phyloP scores from a whole-genome alignment of 2,113 vertebrate genomes.

The Oncorhynchus tshawytscha region DNA sequence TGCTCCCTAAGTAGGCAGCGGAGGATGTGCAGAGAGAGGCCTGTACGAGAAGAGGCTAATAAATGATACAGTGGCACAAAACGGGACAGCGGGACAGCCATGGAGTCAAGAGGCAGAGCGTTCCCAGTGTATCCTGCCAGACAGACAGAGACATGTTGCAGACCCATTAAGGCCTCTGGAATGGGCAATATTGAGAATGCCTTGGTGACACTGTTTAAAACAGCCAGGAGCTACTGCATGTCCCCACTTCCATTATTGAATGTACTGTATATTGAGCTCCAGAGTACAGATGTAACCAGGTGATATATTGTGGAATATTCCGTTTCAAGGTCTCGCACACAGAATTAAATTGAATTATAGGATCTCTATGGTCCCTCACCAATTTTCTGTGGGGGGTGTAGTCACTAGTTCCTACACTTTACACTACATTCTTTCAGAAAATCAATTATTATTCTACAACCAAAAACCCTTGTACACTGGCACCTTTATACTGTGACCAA shows the following conservation, averaged over 20 bases:
- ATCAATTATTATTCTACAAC: no score
- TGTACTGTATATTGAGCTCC: neutral
- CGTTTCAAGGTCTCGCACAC: no score
- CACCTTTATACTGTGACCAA: no score
- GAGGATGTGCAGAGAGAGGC: slow-evolving; percentile 32
- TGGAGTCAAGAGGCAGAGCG: slow-evolving; percentile 33
- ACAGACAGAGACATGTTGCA: slow-evolving; percentile 32
- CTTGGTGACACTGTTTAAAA: slow-evolving; percentile 43
- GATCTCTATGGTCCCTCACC: no score
- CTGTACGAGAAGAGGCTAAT: slow-evolving; percentile 57
- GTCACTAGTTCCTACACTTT: no score
- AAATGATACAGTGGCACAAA: slow-evolving; percentile 69
- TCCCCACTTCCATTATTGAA: neutral
- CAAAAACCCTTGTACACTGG: no score
- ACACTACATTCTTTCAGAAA: no score
- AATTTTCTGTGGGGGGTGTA: no score
- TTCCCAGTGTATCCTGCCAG: slow-evolving; percentile 25
- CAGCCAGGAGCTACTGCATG: slow-evolving; percentile 35
- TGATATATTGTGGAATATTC: neutral
- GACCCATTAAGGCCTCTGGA: slow-evolving; percentile 51
- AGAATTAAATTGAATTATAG: no score
- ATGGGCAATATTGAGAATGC: slow-evolving; percentile 36
- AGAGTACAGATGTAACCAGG: neutral
- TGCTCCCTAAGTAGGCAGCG: slow-evolving; percentile 49
- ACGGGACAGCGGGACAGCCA: slow-evolving; percentile 55